Conservation (phyloP, 2,113 vertebrate species). For the Penelope pileata region DNA sequence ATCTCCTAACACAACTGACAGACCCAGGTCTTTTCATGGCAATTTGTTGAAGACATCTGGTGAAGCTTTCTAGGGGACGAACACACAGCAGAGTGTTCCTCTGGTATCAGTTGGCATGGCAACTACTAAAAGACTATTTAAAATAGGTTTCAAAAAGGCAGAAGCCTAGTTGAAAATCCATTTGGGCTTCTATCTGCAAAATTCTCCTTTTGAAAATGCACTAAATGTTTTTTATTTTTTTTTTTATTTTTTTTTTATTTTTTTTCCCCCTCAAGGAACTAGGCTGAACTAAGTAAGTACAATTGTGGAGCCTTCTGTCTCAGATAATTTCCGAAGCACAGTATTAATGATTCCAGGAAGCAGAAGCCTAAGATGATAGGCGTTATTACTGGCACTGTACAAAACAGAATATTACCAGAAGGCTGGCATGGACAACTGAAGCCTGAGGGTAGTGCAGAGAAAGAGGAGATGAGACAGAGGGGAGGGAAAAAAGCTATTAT, state of each 20-base stretch:
- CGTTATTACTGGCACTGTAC: conserved; percentile 58
- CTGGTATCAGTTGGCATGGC: conserved; percentile 96
- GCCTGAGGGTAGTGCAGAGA: neutral
- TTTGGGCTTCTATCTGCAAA: conserved; percentile 92
- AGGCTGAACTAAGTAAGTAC: conserved; percentile 68
- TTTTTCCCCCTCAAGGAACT: conserved; percentile 57
- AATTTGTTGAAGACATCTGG: conserved; percentile 99
- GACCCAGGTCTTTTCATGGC: conserved; percentile 92
- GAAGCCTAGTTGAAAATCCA: conserved; percentile 98
- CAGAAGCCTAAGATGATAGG: conserved; percentile 57
- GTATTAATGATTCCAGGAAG: conserved; percentile 79
- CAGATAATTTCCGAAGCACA: conserved; percentile 77
- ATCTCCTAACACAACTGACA: conserved; percentile 91
- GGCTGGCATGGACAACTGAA: conserved; percentile 15
- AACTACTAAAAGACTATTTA: conserved; percentile 97
- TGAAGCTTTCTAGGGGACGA: conserved; percentile 92
- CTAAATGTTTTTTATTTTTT: conserved; percentile 71
- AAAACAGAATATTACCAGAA: conserved; percentile 69
- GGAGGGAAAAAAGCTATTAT: conserved; percentile 29
- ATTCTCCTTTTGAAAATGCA: conserved; percentile 77
- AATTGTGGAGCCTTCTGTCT: conserved; percentile 69
- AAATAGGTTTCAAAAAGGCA: conserved; percentile 92
- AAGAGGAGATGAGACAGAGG: conserved; percentile 20
- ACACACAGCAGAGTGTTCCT: conserved; percentile 90
- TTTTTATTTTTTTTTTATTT: conserved; percentile 22